Evolutionary conservation across 2,888 invertebrate genomes (phyloP).

Genomic region (Lottia gigantea): DNA sequence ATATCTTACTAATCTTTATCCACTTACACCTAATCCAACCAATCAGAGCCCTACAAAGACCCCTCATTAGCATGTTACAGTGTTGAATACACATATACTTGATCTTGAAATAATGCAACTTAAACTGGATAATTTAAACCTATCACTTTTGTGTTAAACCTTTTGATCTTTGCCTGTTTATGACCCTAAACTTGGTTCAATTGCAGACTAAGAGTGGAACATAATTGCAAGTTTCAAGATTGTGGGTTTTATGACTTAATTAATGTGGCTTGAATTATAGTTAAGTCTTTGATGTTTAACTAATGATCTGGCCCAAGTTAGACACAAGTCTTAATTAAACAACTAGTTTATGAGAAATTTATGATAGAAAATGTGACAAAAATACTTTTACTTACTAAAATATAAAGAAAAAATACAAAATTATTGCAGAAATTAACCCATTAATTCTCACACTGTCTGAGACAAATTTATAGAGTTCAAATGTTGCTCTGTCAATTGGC

Average conservation of each 20-base stretch:
- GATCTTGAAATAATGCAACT: not conserved
- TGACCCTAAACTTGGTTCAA: not conserved
- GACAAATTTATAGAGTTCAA: no score
- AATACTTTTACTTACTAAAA: no score
- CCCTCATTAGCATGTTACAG: not conserved
- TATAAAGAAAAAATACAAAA: no score
- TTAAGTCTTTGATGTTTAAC: conserved; percentile 3
- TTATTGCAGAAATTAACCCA: no score
- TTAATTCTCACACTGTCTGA: no score
- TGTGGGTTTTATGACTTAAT: conserved; percentile 8
- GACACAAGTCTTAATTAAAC: no score
- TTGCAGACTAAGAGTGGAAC: not conserved
- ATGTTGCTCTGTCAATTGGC: no score
- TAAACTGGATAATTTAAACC: not conserved
- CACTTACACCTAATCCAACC: not conserved
- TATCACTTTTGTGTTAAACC: not conserved
- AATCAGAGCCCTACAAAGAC: not conserved
- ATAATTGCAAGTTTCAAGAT: not conserved
- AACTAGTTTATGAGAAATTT: no score
- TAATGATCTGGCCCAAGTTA: not conserved
- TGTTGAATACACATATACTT: not conserved
- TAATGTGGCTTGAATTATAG: not conserved
- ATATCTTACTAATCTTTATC: not conserved
- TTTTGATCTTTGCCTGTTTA: not conserved
- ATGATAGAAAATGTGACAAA: no score